Base-by-base conservation (phyloP, 2,888 invertebrate species). In the Leptinotarsa haldemani region DNA sequence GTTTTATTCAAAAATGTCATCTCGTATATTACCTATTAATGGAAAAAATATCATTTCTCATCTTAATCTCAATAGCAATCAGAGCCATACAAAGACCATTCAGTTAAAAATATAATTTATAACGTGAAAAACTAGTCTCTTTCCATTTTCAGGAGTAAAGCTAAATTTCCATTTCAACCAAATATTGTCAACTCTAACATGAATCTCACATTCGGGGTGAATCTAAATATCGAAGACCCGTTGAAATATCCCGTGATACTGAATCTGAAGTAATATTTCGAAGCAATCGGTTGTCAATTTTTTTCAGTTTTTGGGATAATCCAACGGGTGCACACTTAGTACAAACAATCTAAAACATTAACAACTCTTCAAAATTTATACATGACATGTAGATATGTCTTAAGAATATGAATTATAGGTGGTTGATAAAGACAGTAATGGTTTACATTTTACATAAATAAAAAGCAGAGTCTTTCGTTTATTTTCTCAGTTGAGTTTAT, bases 381-480 rank as follows among this genome's bases (percentile, higher is more conserved):
- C 70, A 78, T 77, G 78, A 81, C 72, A 72, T 77, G 40, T 61
- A 76, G 82, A 82, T 82, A 82, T 81, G 82, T 81, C 80, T 81
- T 77, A 79, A 74, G 74, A 80, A 72, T 76, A 77, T 79, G 66
- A 71, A 69, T 74, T 67, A 67, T 67, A 56, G 58, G 48, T 40
- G 64, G 40, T 70, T 64, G 63, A 46, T 64, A 50, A 48, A 65
- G 56, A 65, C 47, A 56, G 46, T 71, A 22, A 65, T 15, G 47
- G 40, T 63, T 63, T 40, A 61, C 61, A 61, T 25, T 40, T 7
- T 1, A 16, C 25, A 30, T 30, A 61, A 61, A 30, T 61, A 4
- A 18, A 40, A 61, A 61, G 40, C 61, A 30, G 40, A 16, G 15
- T 4, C 15, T 16, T 30, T n/a, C 25, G 18, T 56, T 56, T 56